Evolutionary conservation across 2,113 vertebrate genomes (phyloP), one percentile per base, ranked within the genome.

Genomic region (Australoheros scitulus): DNA sequence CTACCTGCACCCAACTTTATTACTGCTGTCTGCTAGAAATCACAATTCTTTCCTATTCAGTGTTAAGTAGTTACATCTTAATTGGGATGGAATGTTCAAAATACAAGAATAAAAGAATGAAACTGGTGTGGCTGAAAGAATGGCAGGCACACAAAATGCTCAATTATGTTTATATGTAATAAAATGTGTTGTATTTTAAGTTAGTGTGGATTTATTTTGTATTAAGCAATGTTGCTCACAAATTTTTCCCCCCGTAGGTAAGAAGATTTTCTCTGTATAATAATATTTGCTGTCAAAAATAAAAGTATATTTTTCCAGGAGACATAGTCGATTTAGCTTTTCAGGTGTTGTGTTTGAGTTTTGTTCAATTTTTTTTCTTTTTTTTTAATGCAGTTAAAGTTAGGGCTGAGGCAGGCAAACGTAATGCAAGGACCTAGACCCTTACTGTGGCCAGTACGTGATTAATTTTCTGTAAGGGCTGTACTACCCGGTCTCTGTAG

Each of bases 391-490:
- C 59, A 83, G 89, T 85, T 83, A 74, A 70, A 76, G 24, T 58
- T 65, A 55, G 24, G 56, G 63, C 61, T 68, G 17, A 83, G 26
- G 36, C 47, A 76, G 34, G 50, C 60, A 32, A 17, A 52, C 29
- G 61, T 43, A 83, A 79, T 24, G 56, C 50, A 64, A 59, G 22
- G 60, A 83, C 61, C 60, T 70, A 79, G 74, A 88, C 65, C 76
- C 38, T 52, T 85, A 91, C 75, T 36, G 41, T 58, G 50, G 63
- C 68, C 80, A 77, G 77, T 88, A 64, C 78, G 68, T 81, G 89
- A 86, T 88, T 89, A 81, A 88, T 86, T 85, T 84, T 77, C 85
- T 85, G 77, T 82, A 77, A 80, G 26, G 60, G 61, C 57, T 61
- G 68, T 32, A 55, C 87, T 78, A 85, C 88, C 86, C 88, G 82